Evolutionary conservation across 2,113 vertebrate species (phyloP).

Genomic region (Labeo rohita): DNA sequence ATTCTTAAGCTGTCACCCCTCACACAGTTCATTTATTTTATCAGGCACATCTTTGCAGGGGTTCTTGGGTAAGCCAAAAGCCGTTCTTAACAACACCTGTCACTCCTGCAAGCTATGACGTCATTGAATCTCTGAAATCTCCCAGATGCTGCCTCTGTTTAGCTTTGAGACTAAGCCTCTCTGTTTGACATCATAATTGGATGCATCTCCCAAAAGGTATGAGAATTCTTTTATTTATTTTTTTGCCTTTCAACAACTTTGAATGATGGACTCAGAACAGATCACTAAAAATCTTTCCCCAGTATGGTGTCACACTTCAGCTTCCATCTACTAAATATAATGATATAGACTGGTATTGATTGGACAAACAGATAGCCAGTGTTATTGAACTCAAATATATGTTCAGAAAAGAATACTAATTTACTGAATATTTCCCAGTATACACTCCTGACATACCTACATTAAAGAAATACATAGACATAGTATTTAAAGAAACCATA

Average conservation of each 20-base stretch:
- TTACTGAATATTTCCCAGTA: background rate
- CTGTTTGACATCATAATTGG: constrained; percentile 4
- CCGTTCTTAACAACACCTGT: constrained; percentile 73
- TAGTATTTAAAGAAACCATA: background rate
- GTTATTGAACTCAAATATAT: background rate
- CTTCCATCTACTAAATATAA: background rate
- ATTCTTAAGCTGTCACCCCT: constrained; percentile 70
- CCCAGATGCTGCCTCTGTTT: constrained; percentile 58
- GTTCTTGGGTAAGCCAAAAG: constrained; percentile 74
- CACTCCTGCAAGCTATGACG: constrained; percentile 70
- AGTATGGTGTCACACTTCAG: background rate
- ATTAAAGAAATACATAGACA: no score
- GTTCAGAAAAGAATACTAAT: no score
- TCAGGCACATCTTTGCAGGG: constrained; percentile 71
- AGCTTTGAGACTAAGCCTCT: constrained; percentile 56
- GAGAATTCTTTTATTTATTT: background rate
- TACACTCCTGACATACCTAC: background rate
- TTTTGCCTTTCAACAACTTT: constrained; percentile 7
- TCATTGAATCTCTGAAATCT: constrained; percentile 44
- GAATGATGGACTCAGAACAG: constrained; percentile 15
- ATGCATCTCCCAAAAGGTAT: constrained; percentile 3
- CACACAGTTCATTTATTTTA: constrained; percentile 80
- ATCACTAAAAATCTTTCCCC: background rate
- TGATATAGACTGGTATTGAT: background rate
- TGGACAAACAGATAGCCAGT: background rate